Conservation (phyloP, 2,797 vertebrate species). For the Odontamblyopus lacepedii region DNA sequence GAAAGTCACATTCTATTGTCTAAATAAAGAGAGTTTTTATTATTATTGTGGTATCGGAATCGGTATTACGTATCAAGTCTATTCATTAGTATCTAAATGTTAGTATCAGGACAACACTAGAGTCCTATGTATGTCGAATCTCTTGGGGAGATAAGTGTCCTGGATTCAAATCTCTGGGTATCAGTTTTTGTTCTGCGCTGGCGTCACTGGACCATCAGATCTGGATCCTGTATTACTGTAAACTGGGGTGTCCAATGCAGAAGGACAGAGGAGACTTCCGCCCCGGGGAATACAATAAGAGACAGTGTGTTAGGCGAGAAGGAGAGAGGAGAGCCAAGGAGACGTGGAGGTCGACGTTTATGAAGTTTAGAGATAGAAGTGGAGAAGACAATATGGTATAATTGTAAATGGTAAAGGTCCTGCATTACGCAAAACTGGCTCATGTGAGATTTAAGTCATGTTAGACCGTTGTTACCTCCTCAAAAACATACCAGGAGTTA, state of each 20-base stretch:
- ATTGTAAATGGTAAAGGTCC: too few relatives aligned
- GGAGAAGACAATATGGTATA: too few relatives aligned
- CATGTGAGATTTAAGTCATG: too few relatives aligned
- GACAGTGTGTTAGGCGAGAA: conserved; percentile 5
- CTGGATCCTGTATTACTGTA: conserved; percentile 33
- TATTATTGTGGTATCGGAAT: too few relatives aligned
- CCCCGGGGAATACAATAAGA: conserved; percentile 8
- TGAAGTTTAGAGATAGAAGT: not conserved
- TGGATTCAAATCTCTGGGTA: conserved; percentile 13
- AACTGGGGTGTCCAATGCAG: conserved; percentile 21
- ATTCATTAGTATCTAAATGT: too few relatives aligned
- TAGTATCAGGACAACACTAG: too few relatives aligned
- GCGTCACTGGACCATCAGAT: conserved; percentile 37
- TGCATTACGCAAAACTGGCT: too few relatives aligned
- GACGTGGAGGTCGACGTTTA: not conserved
- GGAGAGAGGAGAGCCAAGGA: conserved; percentile 11
- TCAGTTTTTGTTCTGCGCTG: conserved; percentile 3
- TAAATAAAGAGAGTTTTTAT: too few relatives aligned
- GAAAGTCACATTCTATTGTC: too few relatives aligned
- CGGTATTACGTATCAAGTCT: too few relatives aligned
- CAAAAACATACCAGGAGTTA: too few relatives aligned
- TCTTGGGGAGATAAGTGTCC: conserved; percentile 24
- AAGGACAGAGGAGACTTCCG: conserved; percentile 14
- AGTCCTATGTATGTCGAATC: conserved; percentile 25
- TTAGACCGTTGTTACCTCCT: too few relatives aligned